Conservation (phyloP, 2,113 vertebrate species). For the Lipophrys pholis region DNA sequence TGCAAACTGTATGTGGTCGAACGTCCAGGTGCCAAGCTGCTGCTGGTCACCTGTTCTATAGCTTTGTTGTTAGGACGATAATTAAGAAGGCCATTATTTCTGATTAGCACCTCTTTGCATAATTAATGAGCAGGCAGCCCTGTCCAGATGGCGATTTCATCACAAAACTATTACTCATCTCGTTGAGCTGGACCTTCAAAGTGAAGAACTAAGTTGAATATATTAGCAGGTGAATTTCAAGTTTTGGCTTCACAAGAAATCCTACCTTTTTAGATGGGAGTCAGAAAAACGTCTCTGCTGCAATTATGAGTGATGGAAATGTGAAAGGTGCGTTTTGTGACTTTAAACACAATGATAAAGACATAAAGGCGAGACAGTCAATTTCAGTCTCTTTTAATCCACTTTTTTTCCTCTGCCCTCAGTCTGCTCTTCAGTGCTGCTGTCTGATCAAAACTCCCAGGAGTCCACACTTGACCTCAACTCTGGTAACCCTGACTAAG, state of each 20-base stretch:
- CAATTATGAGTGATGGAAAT: not conserved
- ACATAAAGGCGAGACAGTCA: constrained; percentile 8
- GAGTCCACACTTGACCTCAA: constrained; percentile 64
- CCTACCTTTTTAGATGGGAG: not conserved
- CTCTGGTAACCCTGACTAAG: constrained; percentile 72
- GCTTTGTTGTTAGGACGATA: constrained; percentile 60
- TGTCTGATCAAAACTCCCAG: constrained; percentile 54
- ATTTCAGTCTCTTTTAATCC: not conserved
- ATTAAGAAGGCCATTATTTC: constrained; percentile 75
- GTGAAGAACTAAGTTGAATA: constrained; percentile 35
- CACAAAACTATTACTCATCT: constrained; percentile 66
- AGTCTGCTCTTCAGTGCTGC: constrained; percentile 29
- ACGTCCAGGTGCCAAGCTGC: constrained; percentile 60
- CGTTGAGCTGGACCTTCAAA: constrained; percentile 60
- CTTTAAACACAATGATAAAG: not conserved
- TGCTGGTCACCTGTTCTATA: constrained; percentile 65
- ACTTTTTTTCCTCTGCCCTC: constrained; percentile 5
- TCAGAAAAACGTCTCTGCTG: not conserved
- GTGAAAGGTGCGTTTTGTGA: not conserved
- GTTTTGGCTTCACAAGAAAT: too few relatives aligned
- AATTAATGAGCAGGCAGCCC: constrained; percentile 67
- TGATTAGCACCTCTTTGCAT: constrained; percentile 69
- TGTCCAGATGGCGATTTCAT: constrained; percentile 72
- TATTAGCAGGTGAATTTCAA: not conserved
- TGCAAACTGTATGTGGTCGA: constrained; percentile 43